Evolutionary conservation across 2,888 invertebrate species (phyloP).

Genomic region (Bruchidius siliquastri): DNA sequence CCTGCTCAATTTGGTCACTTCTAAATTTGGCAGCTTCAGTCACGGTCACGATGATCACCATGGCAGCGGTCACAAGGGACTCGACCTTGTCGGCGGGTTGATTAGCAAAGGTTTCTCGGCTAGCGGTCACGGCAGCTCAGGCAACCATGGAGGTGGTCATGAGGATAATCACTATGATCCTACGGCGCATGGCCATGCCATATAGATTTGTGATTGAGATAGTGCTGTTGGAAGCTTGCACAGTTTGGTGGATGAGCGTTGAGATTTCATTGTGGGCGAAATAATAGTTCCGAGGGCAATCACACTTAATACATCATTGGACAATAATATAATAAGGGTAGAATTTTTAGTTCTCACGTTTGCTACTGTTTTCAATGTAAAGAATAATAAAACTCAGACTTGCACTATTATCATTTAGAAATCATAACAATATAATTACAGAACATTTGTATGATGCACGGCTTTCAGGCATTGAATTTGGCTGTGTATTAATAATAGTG

Average conservation of each 20-base stretch:
- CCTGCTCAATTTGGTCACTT: conserved; percentile 61
- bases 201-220: conserved; percentile 18
- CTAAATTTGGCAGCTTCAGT: conserved; percentile 57
- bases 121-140: neutral
- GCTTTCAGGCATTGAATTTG: no score
- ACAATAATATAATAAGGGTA: no score
- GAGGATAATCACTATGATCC: conserved; percentile 12
- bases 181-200: conserved; percentile 5
- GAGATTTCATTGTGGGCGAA: neutral
- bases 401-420: no score
- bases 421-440: no score
- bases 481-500: no score
- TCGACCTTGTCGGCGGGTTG: conserved; percentile 55
- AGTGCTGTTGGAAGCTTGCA: neutral
- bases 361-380: no score
- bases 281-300: neutral
- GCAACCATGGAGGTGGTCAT: conserved; percentile 7
- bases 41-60: conserved; percentile 7
- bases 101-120: conserved; percentile 41
- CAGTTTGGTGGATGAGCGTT: neutral
- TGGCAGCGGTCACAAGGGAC: conserved; percentile 49
- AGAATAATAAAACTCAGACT: no score
- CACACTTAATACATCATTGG: no score
- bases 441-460: no score
- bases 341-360: no score